Conservation (phyloP, 1,140 invertebrate genomes). For the Aphelinus atriplicis region DNA sequence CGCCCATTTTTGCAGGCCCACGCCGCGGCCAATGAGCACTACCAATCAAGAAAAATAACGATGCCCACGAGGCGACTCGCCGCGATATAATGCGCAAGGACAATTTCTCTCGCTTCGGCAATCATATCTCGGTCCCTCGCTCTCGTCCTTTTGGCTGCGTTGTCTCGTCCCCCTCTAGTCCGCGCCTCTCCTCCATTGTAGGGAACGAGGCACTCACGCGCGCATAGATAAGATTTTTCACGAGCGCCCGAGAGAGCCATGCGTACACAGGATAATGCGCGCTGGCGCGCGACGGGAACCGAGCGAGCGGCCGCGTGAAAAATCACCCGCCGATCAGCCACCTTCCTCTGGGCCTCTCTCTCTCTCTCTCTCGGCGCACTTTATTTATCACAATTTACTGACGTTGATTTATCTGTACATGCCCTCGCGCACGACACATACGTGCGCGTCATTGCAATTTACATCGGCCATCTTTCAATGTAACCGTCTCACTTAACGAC, state of each 20-base stretch:
- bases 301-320: conserved; percentile 29
- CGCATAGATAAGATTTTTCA: conserved; percentile 41
- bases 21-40: conserved; percentile 29
- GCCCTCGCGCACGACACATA: conserved; percentile 51
- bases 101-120: background rate
- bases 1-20: conserved; percentile 8
- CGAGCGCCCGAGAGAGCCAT: background rate
- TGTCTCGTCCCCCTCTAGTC: background rate
- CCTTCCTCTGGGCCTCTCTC: conserved; percentile 48
- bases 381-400: conserved; percentile 64
- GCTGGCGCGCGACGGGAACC: no score
- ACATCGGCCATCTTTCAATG: conserved; percentile 62
- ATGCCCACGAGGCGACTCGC: background rate
- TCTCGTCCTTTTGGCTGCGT: background rate
- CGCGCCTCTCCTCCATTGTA: background rate
- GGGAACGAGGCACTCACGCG: background rate
- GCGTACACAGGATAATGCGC: background rate
- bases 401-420: conserved; percentile 62
- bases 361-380: conserved; percentile 41
- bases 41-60: conserved; percentile 37
- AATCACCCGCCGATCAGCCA: conserved; percentile 35
- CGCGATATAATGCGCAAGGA: conserved; percentile 16
- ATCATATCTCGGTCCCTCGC: background rate
- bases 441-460: conserved; percentile 60
- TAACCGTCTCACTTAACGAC: conserved; percentile 61